A percentile compares a stretch with the other conserved stretches of the same genome.
Evolutionary conservation across 2,888 invertebrate genomes (phyloP).

Genomic region (Mantis religiosa): DNA sequence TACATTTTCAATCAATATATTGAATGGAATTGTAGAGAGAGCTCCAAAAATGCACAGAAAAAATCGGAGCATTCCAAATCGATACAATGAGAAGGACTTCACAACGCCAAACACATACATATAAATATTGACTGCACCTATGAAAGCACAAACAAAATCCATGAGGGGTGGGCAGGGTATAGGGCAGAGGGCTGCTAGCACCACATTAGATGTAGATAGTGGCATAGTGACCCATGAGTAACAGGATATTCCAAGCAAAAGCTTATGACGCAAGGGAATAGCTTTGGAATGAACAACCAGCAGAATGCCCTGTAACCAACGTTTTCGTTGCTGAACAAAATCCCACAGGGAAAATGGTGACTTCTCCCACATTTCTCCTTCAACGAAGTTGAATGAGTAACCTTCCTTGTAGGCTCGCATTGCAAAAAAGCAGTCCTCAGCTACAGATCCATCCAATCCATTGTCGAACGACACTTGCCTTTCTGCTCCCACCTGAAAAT

Average conservation of each 20-base stretch:
- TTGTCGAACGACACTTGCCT: constrained; percentile 91
- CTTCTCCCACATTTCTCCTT: constrained; percentile 99
- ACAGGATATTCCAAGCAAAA: constrained; percentile 80
- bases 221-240: constrained; percentile 97
- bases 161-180: constrained; percentile 79
- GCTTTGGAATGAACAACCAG: constrained; percentile 82
- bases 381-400: constrained; percentile 90
- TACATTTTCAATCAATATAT: constrained; percentile 89
- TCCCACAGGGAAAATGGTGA: constrained; percentile 93
- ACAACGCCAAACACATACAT: constrained; percentile 98
- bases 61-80: constrained; percentile 77
- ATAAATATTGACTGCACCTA: constrained; percentile 90
- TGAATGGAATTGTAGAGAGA: constrained; percentile 86
- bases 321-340: constrained; percentile 91
- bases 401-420: constrained; percentile 91
- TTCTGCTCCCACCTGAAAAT: constrained; percentile 79
- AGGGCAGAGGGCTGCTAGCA: constrained; percentile 80
- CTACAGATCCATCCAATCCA: constrained; percentile 94
- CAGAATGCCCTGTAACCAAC: constrained; percentile 91
- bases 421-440: constrained; percentile 95
- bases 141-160: constrained; percentile 84
- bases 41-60: constrained; percentile 79
- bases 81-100: constrained; percentile 87
- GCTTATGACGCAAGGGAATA: constrained; percentile 74
- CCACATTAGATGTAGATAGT: constrained; percentile 82